Percentiles rank a stretch among this genome's conserved stretches.
Evolutionary conservation across 2,797 vertebrate species (phyloP).

Genomic region (Takifugu rubripes): DNA sequence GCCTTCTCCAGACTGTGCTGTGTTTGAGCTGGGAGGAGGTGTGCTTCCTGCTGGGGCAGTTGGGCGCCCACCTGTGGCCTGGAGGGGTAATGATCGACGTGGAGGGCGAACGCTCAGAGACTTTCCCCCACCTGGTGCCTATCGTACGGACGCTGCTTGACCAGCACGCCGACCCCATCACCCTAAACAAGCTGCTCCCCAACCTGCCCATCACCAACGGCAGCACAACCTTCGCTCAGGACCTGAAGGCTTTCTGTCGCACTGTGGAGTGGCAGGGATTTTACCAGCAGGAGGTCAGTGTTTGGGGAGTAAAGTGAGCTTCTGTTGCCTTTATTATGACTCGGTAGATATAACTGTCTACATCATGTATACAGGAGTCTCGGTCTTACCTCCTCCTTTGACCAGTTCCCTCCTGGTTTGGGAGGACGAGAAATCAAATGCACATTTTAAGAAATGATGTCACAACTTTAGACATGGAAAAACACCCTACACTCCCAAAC

Average conservation of each 20-base stretch:
- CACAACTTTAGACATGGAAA: conserved; percentile 5
- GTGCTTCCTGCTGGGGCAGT: conserved; percentile 80
- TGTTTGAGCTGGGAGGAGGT: conserved; percentile 84
- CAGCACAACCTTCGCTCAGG: conserved; percentile 91
- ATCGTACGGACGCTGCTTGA: conserved; percentile 89
- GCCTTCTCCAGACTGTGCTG: conserved; percentile 85
- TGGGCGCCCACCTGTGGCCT: conserved; percentile 71
- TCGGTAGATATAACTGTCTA: conserved; percentile 1
- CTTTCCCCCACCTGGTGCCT: conserved; percentile 86
- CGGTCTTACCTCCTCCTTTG: conserved; percentile 1
- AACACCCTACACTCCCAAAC: conserved; percentile 6
- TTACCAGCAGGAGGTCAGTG: conserved; percentile 85
- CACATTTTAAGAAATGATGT: conserved; percentile 20
- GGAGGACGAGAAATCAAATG: conserved; percentile 13
- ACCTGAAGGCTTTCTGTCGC: conserved; percentile 87
- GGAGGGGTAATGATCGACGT: conserved; percentile 35
- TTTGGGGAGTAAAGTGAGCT: conserved; percentile 7
- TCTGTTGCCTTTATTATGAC: not conserved
- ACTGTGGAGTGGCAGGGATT: conserved; percentile 88
- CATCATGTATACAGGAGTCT: not conserved
- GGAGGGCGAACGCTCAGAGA: conserved; percentile 57
- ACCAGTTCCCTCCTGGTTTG: conserved; percentile 11
- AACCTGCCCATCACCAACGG: conserved; percentile 91
- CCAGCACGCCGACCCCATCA: conserved; percentile 82
- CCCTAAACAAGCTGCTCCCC: conserved; percentile 84